Base-by-base conservation (phyloP, 2,888 invertebrate genomes). In the Metalampra italica region DNA sequence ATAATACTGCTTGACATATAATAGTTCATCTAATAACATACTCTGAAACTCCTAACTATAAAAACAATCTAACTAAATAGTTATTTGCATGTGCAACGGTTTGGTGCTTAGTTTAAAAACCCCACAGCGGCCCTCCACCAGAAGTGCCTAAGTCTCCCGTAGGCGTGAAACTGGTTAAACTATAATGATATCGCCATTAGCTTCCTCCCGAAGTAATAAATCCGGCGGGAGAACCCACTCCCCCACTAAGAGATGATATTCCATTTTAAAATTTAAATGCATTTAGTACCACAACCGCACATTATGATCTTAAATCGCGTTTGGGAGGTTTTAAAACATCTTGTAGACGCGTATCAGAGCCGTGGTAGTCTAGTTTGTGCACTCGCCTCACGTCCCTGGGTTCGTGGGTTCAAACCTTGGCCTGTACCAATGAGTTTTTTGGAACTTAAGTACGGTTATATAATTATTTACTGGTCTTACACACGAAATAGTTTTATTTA, bases 121-220 rank as follows among this genome's bases (percentile, higher is more conserved):
- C 32, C 8, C 32, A 9, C 3, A 32, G 11, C 11, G 11, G 8
- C 32, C 32, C 8, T 32, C 32, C 2, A 22, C 2, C 22, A 22
- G 22, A 22, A 1, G n/a, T 37, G 37, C 13, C 37, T 12, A 37
- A 13, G 37, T 37, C n/a, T n/a, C 37, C 37, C 12, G 39, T 15
- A 12, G 39, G 9, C 39, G 13, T 9, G 14, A 40, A 39, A 29
- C 46, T 32, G 32, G 29, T 40, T 30, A 46, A 46, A 39, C 46
- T 46, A 38, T 46, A 12, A 46, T 46, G 30, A 46, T 15, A 29
- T 22, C 12, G 39, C 46, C 38, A 39, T 46, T 46, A 46, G 13
- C 29, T 29, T 22, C 29, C 14, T 7, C 34, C 32, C n/a, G n/a
- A 11, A 4, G 32, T 45, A 45, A 38, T 38, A 44, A 45, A 38